Base-by-base conservation (phyloP, 2,797 vertebrate genomes). In the Alosa sapidissima region DNA sequence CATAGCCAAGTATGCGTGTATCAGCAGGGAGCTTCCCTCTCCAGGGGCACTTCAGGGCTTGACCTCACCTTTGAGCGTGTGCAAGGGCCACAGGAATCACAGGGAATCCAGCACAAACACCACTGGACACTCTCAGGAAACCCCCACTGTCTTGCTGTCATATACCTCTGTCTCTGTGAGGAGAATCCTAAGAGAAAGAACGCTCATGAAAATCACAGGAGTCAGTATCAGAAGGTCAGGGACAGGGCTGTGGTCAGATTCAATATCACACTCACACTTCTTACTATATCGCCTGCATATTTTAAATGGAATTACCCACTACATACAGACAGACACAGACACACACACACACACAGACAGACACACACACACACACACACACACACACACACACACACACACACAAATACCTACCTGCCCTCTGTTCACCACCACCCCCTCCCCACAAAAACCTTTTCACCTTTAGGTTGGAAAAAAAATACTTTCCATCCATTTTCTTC, bases 381-480 rank as follows among this genome's bases (percentile, higher is more conserved):
- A 24, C 58, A 8, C 1, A 21, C 19, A 21, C 54, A 60, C 58
- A 65, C 60, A 65, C 60, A 65, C 62, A 33, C 28, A 68, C 28
- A 28, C 24, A 33, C 62, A 85, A 85, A 84, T 86, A 81, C 78
- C 58, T 81, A 87, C 28, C 5, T 72, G 83, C 48, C 45, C 41
- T 60, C 41, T 28, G 28, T 14, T 52, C 11, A 52, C 51, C 51
- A 11, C 51, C 7, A 51, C 49, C 49, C 49, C 49, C 52, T 13
- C 52, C 14, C 13, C 52, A 55, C 21, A 21, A 58, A 4, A n/a
- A 19, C 19, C 19, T 21, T 58, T 5, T 48, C 52, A 81, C 62
- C 13, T 55, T n/a, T 58, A 21, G 19, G 55, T 19, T 58, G 55
- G 6, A 21, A 58, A 55, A 16, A 6, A 58, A 58, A 58, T 3